Conservation (phyloP, 2,888 invertebrate genomes). For the Alsophila aescularia region DNA sequence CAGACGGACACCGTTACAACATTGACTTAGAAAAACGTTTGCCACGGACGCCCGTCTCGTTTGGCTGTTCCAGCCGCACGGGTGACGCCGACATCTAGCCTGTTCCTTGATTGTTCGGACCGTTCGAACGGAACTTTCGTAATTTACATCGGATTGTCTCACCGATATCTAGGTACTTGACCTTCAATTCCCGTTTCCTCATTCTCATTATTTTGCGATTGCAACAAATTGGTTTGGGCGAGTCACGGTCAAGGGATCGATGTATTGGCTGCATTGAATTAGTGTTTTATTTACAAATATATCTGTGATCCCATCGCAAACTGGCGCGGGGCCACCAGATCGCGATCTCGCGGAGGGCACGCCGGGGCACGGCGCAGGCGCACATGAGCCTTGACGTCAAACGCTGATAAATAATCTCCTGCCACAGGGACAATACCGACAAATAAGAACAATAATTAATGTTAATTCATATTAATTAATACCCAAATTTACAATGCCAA, state of each 20-base stretch:
- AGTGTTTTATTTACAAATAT: conserved; percentile 30
- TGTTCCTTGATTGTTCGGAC: conserved; percentile 59
- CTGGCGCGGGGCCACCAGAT: conserved; percentile 65
- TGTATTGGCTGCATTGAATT: conserved; percentile 17
- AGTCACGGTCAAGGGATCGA: conserved; percentile 40
- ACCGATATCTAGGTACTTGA: no score
- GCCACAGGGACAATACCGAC: conserved; percentile 69
- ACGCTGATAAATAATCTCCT: conserved; percentile 66
- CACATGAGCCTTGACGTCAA: conserved; percentile 66
- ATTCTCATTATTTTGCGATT: conserved; percentile 36
- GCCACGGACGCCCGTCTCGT: conserved; percentile 62
- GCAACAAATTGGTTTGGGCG: conserved; percentile 42
- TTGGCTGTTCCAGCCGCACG: conserved; percentile 51
- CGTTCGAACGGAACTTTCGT: conserved; percentile 46
- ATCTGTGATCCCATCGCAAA: conserved; percentile 58
- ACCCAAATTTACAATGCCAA: neutral
- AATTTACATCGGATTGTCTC: conserved; percentile 55
- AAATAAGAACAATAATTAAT: conserved; percentile 70
- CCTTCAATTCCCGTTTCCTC: conserved; percentile 39
- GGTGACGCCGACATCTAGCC: conserved; percentile 60
- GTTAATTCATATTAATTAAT: conserved; percentile 55
- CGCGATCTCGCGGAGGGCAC: conserved; percentile 68
- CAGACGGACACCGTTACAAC: conserved; percentile 80
- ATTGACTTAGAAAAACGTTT: conserved; percentile 83
- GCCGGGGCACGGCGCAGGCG: conserved; percentile 60